Percentiles rank a stretch among this genome's conserved stretches.
phyloP scores from a whole-genome alignment of 2,113 vertebrate species.

The Lichenostomus cassidix region DNA sequence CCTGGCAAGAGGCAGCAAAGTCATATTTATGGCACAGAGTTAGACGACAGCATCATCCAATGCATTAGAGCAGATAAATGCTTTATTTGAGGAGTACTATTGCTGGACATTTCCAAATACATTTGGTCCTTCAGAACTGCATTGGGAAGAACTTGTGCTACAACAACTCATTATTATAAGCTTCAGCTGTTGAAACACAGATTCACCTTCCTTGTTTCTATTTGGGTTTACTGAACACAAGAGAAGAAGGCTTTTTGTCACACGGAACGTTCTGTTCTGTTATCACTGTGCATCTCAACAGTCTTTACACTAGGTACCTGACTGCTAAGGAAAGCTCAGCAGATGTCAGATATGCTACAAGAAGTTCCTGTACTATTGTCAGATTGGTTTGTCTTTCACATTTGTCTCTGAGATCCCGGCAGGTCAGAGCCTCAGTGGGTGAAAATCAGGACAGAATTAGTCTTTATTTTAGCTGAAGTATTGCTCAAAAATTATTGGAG shows the following conservation, averaged over 20 bases:
- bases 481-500: not conserved
- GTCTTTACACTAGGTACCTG: rapidly evolving
- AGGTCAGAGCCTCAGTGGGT: not conserved
- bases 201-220: not conserved
- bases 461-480: not conserved
- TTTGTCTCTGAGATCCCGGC: not conserved
- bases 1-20: not conserved
- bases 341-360: not conserved
- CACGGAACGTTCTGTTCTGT: not conserved
- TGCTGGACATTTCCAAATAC: not conserved
- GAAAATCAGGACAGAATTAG: not conserved
- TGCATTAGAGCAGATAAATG: not conserved
- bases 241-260: not conserved
- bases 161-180: not conserved
- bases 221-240: not conserved
- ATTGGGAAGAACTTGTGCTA: not conserved
- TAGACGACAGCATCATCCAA: not conserved
- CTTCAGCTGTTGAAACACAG: not conserved
- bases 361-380: not conserved
- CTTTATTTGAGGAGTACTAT: not conserved
- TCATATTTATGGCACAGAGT: not conserved
- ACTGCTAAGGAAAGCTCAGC: not conserved
- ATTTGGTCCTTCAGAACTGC: not conserved
- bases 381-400: not conserved
- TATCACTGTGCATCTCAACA: not conserved